phyloP scores from a whole-genome alignment of 53 echinoderm and acorn worm genomes.

The Apostichopus leukothele region DNA sequence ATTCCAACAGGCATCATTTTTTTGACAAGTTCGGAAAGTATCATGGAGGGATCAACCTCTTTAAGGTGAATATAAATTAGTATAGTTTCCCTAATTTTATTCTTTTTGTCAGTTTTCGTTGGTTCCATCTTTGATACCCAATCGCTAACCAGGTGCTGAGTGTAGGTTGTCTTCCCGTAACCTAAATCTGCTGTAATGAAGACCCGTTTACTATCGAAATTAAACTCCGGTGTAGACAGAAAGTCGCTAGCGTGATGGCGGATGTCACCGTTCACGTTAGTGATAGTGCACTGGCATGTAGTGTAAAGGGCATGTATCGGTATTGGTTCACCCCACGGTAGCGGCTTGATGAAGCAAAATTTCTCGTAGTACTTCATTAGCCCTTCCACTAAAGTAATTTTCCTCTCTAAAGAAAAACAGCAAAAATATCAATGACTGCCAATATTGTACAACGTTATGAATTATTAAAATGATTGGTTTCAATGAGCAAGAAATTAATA shows the following conservation, averaged over 20 bases:
- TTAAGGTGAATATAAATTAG: conserved; percentile 10
- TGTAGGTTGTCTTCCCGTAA: conserved; percentile 24
- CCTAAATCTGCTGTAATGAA: conserved; percentile 16
- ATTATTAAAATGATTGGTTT: no score
- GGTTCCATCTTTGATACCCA: background rate
- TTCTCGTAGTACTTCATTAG: background rate
- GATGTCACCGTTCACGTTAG: no score
- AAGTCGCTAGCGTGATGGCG: background rate
- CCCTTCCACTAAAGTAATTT: background rate
- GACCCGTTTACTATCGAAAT: background rate
- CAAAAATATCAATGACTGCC: no score
- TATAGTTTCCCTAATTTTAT: background rate
- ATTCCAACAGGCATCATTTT: background rate
- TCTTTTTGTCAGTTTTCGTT: background rate
- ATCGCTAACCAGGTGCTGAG: background rate
- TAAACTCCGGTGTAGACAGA: background rate
- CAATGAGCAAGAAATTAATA: no score
- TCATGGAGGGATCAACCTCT: background rate
- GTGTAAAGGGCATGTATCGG: background rate
- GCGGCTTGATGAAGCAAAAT: background rate
- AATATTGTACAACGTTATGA: no score
- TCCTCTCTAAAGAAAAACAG: no score
- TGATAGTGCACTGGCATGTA: background rate
- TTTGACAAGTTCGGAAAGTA: background rate
- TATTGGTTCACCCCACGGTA: background rate